Percentiles rank a stretch among this genome's conserved stretches.
Conservation (phyloP, 2,113 vertebrate genomes). For the Ameiurus melas region DNA sequence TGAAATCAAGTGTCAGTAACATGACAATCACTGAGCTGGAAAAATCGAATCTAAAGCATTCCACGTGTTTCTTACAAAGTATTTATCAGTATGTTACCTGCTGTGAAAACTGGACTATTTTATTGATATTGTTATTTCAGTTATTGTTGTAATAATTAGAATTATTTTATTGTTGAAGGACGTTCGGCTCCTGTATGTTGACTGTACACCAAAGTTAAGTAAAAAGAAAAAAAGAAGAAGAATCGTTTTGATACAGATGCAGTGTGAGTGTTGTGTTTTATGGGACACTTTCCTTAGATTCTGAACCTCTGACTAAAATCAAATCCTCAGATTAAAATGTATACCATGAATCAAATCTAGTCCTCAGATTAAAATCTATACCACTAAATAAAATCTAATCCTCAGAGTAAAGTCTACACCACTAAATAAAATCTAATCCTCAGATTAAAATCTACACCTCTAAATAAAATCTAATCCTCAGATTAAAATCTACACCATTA, state of each 20-base stretch:
- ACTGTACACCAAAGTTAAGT: constrained; percentile 67
- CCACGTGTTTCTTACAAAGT: constrained; percentile 53
- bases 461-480: too few species aligned
- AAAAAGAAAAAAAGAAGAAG: constrained; percentile 2
- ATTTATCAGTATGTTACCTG: constrained; percentile 55
- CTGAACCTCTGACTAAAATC: not conserved
- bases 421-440: not conserved
- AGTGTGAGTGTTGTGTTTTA: not conserved
- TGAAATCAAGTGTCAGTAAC: constrained; percentile 44
- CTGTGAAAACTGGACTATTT: constrained; percentile 61
- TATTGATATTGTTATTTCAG: constrained; percentile 62
- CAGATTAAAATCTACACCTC: not conserved
- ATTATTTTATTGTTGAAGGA: constrained; percentile 66
- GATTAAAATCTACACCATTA: too few species aligned
- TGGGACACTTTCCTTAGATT: not conserved
- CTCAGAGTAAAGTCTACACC: not conserved
- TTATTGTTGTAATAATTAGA: constrained; percentile 61
- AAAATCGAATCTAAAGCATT: constrained; percentile 52
- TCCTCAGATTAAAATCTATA: not conserved
- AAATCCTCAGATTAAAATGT: not conserved
- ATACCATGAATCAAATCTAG: too few species aligned
- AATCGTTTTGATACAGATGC: constrained; percentile 51
- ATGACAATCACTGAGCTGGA: constrained; percentile 56
- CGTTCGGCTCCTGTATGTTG: constrained; percentile 66
- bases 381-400: not conserved